phyloP scores from a whole-genome alignment of 2,113 vertebrate genomes.

The Gambusia holbrooki region DNA sequence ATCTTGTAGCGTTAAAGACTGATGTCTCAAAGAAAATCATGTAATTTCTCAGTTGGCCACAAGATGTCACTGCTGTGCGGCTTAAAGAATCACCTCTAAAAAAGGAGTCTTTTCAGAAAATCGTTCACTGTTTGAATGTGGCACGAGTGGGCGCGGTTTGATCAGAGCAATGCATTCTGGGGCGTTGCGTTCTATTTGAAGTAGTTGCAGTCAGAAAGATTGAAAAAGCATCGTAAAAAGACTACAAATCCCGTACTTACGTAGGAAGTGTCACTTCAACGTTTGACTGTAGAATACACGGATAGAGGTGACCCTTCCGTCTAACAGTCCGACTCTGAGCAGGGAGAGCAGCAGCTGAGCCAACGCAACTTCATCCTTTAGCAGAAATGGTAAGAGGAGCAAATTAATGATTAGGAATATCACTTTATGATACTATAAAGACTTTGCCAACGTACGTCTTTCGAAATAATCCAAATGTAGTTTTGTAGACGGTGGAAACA shows the following conservation, averaged over 20 bases:
- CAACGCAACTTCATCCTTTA: not conserved
- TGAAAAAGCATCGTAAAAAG: accelerated
- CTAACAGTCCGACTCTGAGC: constrained; percentile 36
- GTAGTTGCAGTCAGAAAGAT: accelerated
- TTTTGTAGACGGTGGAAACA: not conserved
- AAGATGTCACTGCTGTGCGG: not conserved
- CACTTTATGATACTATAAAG: not conserved
- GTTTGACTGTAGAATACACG: constrained; percentile 43
- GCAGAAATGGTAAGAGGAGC: constrained; percentile 68
- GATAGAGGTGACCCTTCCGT: constrained; percentile 72
- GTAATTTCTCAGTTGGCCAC: not conserved
- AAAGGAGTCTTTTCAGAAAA: constrained; percentile 38
- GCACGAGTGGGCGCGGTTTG: constrained; percentile 39
- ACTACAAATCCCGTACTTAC: constrained; percentile 71
- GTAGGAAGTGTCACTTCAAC: not conserved
- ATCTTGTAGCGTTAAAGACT: no score
- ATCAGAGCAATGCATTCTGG: constrained; percentile 51
- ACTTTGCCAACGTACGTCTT: accelerated
- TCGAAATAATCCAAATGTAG: no score
- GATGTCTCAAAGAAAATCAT: not conserved
- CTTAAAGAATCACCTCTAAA: not conserved
- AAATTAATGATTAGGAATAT: accelerated
- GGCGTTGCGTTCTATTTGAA: constrained; percentile 35
- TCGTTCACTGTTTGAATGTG: constrained; percentile 35
- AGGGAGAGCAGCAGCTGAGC: constrained; percentile 17